Evolutionary conservation across 1,140 invertebrate genomes (phyloP), one percentile per base, ranked within the genome.

Genomic region (Eumeta japonica): DNA sequence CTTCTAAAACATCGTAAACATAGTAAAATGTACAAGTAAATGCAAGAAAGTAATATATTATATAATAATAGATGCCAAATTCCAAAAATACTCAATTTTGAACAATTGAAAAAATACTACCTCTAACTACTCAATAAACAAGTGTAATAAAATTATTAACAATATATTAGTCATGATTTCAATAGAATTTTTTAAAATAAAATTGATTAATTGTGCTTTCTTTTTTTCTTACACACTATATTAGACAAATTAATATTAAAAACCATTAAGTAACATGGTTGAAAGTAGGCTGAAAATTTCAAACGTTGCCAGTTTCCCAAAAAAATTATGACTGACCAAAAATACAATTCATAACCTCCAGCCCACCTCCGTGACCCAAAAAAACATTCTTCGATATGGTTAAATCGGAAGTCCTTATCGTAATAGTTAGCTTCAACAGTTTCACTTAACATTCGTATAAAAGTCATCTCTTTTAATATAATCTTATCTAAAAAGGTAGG

Each of bases 401-500:
- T 62, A 57, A 50, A 53, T 61, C 58, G 59, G 65, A 73, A 70
- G 65, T 68, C 50, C 62, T 73, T 62, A 72, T 57, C 61, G 42
- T 39, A 63, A 66, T 61, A 70, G 62, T 68, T 68, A 73, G 57
- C 59, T 47, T 72, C 54, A 73, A 73, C 68, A 73, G 65, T 61
- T 58, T 29, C 55, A 62, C 62, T 66, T 65, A 73, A 73, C 68
- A 62, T 61, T 68, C 62, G 68, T 73, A 73, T 73, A 73, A 73
- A 73, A 73, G 63, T 68, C 60, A 58, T 63, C 62, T 72, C 64
- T 68, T n/a, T 54, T 55, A 64, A 62, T 73, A 70, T 65, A 65
- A 61, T 65, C 58, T 73, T 68, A 68, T 66, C 64, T 68, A 73
- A 68, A 65, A 73, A 65, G 67, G 63, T 70, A 70, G 65, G 62